Base-by-base conservation (phyloP, 2,797 vertebrate genomes). In the Pipistrellus kuhlii region DNA sequence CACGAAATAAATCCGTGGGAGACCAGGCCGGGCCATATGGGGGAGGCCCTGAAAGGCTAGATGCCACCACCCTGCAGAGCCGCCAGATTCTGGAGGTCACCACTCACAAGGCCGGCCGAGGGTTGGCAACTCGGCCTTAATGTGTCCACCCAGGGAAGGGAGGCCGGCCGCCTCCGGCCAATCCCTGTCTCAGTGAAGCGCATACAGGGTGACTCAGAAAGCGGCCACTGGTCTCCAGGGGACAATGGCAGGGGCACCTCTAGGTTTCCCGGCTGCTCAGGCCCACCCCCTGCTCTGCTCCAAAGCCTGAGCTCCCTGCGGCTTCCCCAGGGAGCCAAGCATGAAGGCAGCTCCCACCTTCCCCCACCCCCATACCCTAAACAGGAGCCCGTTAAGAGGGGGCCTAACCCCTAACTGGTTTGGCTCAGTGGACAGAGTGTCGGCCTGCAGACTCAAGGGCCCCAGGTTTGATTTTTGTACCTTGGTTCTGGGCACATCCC, bases 1-100 rank as follows among this genome's bases (percentile, higher is more conserved):
- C 30, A 1, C 38, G 77, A 57, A 32, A 46, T 57, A 46, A 41
- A n/a, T 23, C 87, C 57, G 73, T 25, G 69, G 77, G 73, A 82
- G 68, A 46, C 21, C 1, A 0, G 30, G 62, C 57, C 11, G 48
- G 44, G 38, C 84, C 93, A 93, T 88, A 87, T 55, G 64, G 72
- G 84, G 90, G 66, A 95, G 93, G 81, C 90, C 93, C 86, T 73
- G 80, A 46, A 92, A 94, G 93, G 87, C 77, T 66, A 48, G 87
- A 85, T 75, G 95, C 85, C 94, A 85, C 55, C 0, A 0, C 44
- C 89, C 90, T 3, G 1, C 72, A 8, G 84, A 85, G 87, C 55
- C 64, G 62, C 90, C 87, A 85, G 84, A 77, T 84, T 91, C 77
- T 27, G 9, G n/a, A 82, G 93, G 85, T 94, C 81, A 59, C 72